These are phyloP conservation scores for Melitaea cinxia DNA, from an alignment of 1,140 invertebrate species.

Conservation along the genomic window DNA sequence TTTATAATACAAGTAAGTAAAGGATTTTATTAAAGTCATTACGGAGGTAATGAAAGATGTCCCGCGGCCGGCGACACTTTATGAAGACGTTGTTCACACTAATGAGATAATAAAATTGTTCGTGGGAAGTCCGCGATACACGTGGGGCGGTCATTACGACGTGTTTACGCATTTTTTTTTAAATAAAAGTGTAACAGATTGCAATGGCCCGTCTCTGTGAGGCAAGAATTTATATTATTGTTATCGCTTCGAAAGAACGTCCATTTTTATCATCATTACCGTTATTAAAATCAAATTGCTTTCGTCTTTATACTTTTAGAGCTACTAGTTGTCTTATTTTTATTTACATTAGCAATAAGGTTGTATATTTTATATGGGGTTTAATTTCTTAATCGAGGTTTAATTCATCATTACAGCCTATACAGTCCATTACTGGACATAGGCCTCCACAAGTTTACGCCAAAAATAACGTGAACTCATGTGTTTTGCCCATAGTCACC, in stretches of 20 bases:
- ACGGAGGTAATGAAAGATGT: slow-evolving; percentile 72
- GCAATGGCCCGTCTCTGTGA: slow-evolving; percentile 10
- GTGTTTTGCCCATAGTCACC: too few species aligned
- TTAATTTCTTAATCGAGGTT: too few species aligned
- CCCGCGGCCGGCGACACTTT: slow-evolving; percentile 72
- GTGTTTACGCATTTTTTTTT: slow-evolving; percentile 37
- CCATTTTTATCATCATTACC: slow-evolving; percentile 3
- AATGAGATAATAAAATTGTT: slow-evolving; percentile 76
- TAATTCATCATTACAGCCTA: too few species aligned
- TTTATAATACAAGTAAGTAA: slow-evolving; percentile 20
- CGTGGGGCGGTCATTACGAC: slow-evolving; percentile 48
- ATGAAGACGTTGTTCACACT: slow-evolving; percentile 75
- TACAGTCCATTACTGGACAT: too few species aligned
- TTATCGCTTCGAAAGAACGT: background rate
- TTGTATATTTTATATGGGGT: too few species aligned
- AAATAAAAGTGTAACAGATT: slow-evolving; percentile 30
- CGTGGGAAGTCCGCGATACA: slow-evolving; percentile 61
- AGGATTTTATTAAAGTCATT: slow-evolving; percentile 74
- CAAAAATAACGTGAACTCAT: too few species aligned
- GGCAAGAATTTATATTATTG: slow-evolving; percentile 6
- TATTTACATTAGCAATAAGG: too few species aligned
- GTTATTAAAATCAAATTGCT: slow-evolving; percentile 20
- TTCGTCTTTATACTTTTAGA: background rate
- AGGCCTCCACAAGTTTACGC: too few species aligned
- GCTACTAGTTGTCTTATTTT: background rate